Evolutionary conservation across 2,797 vertebrate genomes (phyloP), one percentile per base, ranked within the genome.

Genomic region (Simalia tracyae): DNA sequence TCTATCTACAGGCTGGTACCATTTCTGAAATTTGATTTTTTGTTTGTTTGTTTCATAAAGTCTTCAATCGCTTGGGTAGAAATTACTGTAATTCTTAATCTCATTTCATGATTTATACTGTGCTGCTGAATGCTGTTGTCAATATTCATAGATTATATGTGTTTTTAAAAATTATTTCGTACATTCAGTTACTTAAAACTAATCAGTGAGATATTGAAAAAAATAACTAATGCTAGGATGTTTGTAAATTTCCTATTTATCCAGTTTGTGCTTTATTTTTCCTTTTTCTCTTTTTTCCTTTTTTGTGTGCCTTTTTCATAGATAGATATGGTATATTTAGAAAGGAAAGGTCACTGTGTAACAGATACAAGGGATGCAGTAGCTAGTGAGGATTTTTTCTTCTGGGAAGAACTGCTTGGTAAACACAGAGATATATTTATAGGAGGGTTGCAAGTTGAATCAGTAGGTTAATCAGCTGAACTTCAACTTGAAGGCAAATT

Each of bases 311-410:
- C 8, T 76, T 76, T 76, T 76, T 76, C 42, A 81, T 81, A 46
- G 72, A 46, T 24, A 11, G 9, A 81, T 19, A 81, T 81, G 72
- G 42, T 11, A 81, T 46, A 87, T 93, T 93, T 92, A 91, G 90
- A 93, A 94, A 86, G 63, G 86, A 93, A 92, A 93, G 64, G 42
- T 94, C 87, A 92, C 0, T 28, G 89, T 92, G 66, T 92, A 93
- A 88, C 1, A 1, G 8, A 4, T 90, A 87, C 26, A 61, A 63
- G 92, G 86, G 89, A 88, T 85, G 50, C 2, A 15, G 36, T 86
- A 31, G 86, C 28, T 91, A 76, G 54, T 54, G 63, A 76, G 85
- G 89, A 93, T 11, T 81, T 90, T 85, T 11, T 84, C 60, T 90
- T 95, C 88, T 61, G 66, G 61, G 64, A 93, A 90, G 63, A 94